Evolutionary conservation across 2,113 vertebrate species (phyloP), one percentile per base, ranked within the genome.

Genomic region (Clarias magur): DNA sequence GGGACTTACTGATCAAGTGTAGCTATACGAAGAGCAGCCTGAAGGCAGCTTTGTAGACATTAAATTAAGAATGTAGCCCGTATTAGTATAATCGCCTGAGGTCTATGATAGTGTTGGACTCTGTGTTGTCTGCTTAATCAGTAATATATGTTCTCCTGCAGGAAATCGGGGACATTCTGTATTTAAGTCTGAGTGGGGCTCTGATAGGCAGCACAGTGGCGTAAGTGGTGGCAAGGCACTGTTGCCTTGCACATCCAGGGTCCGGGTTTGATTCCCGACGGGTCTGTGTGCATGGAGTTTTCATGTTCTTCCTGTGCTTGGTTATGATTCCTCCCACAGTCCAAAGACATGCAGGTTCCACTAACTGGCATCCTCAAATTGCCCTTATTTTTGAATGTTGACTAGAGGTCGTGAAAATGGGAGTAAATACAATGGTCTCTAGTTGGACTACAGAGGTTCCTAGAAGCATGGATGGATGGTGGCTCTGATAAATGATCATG

Each of bases 111-210:
- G 90, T 91, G 86, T 92, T 63, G 83, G 54, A 84, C 91, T 94
- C 91, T 91, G 93, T 88, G 91, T 91, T 86, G 86, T 70, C 70
- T 25, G 90, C 88, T 76, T 89, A 88, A 93, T 90, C 90, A 89
- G 78, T 91, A 91, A 90, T 88, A 90, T 90, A 91, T 91, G 63
- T 65, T 68, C 87, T 91, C 88, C 63, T 5, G 56, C 23, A 85
- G 90, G 89, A 90, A 86, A 86, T 86, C 86, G 85, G 85, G 84
- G 85, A 75, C 82, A 59, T 89, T 89, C 6, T 48, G 48, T 48
- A 83, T 90, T 63, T 86, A 89, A 88, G 90, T 85, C 67, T 82
- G 53, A 60, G n/a, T 65, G 79, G 54, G 54, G 42, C 70, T 83
- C 65, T 89, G 86, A 48, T 8, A 48, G 48, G 7, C 48, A 5